phyloP scores from a whole-genome alignment of 2,797 vertebrate species.

The Oceanodroma leucorhoa region DNA sequence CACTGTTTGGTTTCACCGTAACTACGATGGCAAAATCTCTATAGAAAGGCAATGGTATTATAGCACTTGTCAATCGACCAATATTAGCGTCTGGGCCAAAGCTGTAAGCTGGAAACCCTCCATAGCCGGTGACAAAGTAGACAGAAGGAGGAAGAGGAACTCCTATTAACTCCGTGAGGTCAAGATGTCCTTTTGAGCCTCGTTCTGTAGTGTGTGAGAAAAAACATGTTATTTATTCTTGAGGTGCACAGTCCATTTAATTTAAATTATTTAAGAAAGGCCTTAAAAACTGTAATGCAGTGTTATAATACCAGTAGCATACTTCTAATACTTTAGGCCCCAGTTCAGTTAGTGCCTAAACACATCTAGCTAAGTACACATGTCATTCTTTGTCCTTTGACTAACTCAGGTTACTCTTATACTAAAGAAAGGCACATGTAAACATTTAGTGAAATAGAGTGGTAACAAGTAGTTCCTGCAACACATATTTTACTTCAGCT shows the following conservation, averaged over 20 bases:
- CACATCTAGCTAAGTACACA: neutral
- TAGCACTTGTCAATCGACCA: constrained; percentile 86
- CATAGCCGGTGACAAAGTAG: constrained; percentile 91
- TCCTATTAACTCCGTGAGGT: constrained; percentile 92
- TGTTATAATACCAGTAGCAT: neutral
- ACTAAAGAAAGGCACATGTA: neutral
- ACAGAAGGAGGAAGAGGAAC: constrained; percentile 92
- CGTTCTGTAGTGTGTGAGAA: constrained; percentile 71
- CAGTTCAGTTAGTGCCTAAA: neutral
- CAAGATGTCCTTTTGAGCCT: constrained; percentile 78
- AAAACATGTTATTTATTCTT: neutral
- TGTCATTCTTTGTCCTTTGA: neutral
- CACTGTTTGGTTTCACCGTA: constrained; percentile 83
- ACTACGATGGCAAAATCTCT: constrained; percentile 84
- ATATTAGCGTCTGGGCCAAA: constrained; percentile 89
- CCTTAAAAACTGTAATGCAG: neutral
- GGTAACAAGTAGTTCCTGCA: neutral
- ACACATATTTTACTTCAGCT: neutral
- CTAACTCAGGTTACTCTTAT: rapidly evolving
- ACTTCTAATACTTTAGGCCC: neutral
- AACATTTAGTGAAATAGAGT: neutral
- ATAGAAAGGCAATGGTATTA: constrained; percentile 87
- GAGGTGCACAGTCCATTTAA: neutral
- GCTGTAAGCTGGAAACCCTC: constrained; percentile 93
- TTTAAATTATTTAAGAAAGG: neutral